A percentile compares a stretch with the other conserved stretches of the same genome.
These are phyloP conservation scores for Ictalurus furcatus DNA, from an alignment of 2,113 vertebrate genomes.

Conservation along the genomic window DNA sequence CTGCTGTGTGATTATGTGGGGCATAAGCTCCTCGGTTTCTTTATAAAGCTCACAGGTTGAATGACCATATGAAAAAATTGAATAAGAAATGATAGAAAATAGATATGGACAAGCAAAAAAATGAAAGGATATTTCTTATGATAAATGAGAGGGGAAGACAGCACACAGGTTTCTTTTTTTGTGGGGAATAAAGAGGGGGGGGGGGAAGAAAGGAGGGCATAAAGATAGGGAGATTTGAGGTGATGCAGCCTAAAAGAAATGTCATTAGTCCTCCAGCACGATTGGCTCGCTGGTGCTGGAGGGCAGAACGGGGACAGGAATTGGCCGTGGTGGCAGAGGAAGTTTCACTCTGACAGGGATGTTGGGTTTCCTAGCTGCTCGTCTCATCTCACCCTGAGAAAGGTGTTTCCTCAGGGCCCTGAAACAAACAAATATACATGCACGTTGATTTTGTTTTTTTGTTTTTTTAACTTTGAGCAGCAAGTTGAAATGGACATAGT, in stretches of 20 bases:
- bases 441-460: not conserved
- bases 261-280: slow-evolving; percentile 86
- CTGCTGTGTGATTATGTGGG: slow-evolving; percentile 5
- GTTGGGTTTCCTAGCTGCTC: slow-evolving; percentile 86
- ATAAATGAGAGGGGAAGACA: not conserved
- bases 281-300: slow-evolving; percentile 91
- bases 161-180: not conserved
- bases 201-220: not conserved
- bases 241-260: slow-evolving; percentile 25
- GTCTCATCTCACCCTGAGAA: slow-evolving; percentile 88
- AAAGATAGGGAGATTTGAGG: slow-evolving; percentile 25
- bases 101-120: not conserved
- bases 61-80: not conserved
- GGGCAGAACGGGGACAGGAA: slow-evolving; percentile 76
- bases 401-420: slow-evolving; percentile 89
- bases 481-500: not conserved
- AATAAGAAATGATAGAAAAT: slow-evolving; percentile 35
- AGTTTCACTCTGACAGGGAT: slow-evolving; percentile 84
- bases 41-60: slow-evolving; percentile 14
- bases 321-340: slow-evolving; percentile 69
- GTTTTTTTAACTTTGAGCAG: not conserved
- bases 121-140: not conserved
- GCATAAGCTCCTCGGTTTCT: slow-evolving; percentile 33
- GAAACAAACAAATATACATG: slow-evolving; percentile 12
- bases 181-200: not conserved